Percentiles rank a stretch among this genome's conserved stretches.
These are phyloP conservation scores for Chanos chanos DNA, from an alignment of 2,797 vertebrate genomes.

Conservation along the genomic window DNA sequence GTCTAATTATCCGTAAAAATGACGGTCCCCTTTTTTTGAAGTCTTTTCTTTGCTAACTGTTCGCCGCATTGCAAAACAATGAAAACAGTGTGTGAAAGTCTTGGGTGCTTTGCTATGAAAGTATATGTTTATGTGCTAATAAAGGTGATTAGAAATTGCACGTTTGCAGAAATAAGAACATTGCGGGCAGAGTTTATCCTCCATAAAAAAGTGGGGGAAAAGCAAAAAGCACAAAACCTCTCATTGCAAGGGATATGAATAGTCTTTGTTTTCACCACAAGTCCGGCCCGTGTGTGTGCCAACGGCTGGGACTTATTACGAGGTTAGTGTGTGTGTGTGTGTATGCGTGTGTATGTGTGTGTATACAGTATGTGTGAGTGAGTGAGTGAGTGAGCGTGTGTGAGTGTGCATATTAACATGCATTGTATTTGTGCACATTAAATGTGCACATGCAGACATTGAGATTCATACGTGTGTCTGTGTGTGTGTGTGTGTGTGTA, in stretches of 20 bases:
- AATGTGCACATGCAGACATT: slow-evolving; percentile 30
- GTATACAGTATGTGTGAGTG: slow-evolving; percentile 32
- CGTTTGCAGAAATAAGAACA: slow-evolving; percentile 64
- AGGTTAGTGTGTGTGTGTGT: slow-evolving; percentile 68
- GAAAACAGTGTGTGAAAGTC: slow-evolving; percentile 54
- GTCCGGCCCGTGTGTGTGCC: slow-evolving; percentile 75
- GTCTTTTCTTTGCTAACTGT: background rate
- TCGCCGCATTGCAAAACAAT: slow-evolving; percentile 50
- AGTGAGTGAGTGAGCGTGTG: slow-evolving; percentile 22
- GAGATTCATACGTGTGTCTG: slow-evolving; percentile 35
- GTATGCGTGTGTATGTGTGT: slow-evolving; percentile 55
- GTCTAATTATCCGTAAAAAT: no score
- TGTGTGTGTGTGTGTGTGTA: slow-evolving; percentile 4
- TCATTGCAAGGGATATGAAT: slow-evolving; percentile 79
- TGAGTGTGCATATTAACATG: background rate
- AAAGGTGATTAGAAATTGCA: slow-evolving; percentile 71
- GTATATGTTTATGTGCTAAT: slow-evolving; percentile 67
- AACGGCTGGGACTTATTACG: slow-evolving; percentile 82
- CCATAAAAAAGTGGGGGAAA: slow-evolving; percentile 66
- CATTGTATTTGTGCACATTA: slow-evolving; percentile 19
- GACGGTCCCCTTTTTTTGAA: slow-evolving; percentile 56
- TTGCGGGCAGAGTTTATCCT: slow-evolving; percentile 68
- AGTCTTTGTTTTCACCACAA: slow-evolving; percentile 80
- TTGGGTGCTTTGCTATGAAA: slow-evolving; percentile 45
- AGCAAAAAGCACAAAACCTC: slow-evolving; percentile 51